Base-by-base conservation (phyloP, 2,797 vertebrate genomes). In the Poecilia picta region DNA sequence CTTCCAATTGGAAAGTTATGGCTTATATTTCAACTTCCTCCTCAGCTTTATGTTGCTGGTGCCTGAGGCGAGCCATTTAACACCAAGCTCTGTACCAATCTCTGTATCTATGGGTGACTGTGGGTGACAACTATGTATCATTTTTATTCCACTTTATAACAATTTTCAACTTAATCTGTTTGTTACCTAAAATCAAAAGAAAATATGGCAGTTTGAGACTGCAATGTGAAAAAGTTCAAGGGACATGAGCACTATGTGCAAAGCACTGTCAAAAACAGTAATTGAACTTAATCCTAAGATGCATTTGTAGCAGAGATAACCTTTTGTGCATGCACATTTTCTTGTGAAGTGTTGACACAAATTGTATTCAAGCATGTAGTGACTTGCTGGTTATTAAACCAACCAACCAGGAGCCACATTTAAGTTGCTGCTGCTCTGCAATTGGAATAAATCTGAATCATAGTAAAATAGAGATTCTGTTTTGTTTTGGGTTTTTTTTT, bases 311-410 rank as follows among this genome's bases (percentile, higher is more conserved):
- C 92, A 87, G 91, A 86, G 91, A 88, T 92, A 87, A 90, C 89
- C 86, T 85, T 91, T 91, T 71, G 76, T 87, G 82, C 78, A 66
- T 87, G 78, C 79, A 82, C 77, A 90, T 94, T 92, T 94, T 93
- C 91, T 82, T 84, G 89, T 91, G 91, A 94, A 91, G 86, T 93
- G 90, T 93, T 93, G 93, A 94, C 87, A 87, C 89, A 92, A 92
- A 92, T 92, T 94, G 91, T 89, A 85, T 89, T 88, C 72, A 87
- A 88, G 78, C 95, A 80, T 93, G 95, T 90, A 79, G 86, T 7
- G 64, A 81, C 95, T 90, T 93, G 94, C 91, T 91, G 72, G 25
- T 88, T 88, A 85, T 84, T 88, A 77, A 89, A 89, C 51, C 51
- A 25, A 25, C 51, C 51, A 90, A 81, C 85, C 82, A 93, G 83